Evolutionary conservation across 2,888 invertebrate genomes (phyloP), one percentile per base, ranked within the genome.

Genomic region (Synanthedon myopaeformis): DNA sequence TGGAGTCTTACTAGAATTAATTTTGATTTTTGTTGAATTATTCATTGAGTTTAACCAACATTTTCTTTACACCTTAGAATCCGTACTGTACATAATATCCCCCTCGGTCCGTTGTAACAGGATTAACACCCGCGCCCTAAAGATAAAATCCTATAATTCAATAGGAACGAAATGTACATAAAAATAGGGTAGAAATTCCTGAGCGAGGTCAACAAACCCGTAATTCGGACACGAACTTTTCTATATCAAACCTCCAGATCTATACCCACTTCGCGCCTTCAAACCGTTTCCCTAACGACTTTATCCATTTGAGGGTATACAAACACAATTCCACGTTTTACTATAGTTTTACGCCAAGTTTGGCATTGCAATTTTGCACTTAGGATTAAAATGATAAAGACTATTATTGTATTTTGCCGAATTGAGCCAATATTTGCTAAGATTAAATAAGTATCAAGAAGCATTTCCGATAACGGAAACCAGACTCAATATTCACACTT

Each of bases 211-310:
- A 80, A 74, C 63, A 78, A 74, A 72, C 79, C 69, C 59, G 73
- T 82, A 85, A 84, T 85, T 77, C 70, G 73, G 71, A 73, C 76
- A 70, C 69, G 64, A 68, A 74, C 69, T 74, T 77, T 75, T 77
- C 75, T 75, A 76, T 78, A 74, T 74, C 77, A 68, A 69, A 76
- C 68, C 75, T 76, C 76, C 75, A 67, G 72, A 76, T 77, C 74
- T 75, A 59, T 63, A 64, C 61, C 45, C 19, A 45, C 69, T 65
- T 63, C 65, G 59, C 67, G 69, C 68, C 69, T 66, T 62, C 59
- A 60, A 64, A 65, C 62, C 62, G 62, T 66, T 58, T 61, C 68
- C 62, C 57, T 58, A 57, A 63, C 62, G 59, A 76, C 74, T 72
- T 73, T 80, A 80, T 66, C 59, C 41, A 56, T 42, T 55, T 63